Evolutionary conservation across 1,140 invertebrate species (phyloP), one percentile per base, ranked within the genome.

Genomic region (Macrobrachium rosenbergii): DNA sequence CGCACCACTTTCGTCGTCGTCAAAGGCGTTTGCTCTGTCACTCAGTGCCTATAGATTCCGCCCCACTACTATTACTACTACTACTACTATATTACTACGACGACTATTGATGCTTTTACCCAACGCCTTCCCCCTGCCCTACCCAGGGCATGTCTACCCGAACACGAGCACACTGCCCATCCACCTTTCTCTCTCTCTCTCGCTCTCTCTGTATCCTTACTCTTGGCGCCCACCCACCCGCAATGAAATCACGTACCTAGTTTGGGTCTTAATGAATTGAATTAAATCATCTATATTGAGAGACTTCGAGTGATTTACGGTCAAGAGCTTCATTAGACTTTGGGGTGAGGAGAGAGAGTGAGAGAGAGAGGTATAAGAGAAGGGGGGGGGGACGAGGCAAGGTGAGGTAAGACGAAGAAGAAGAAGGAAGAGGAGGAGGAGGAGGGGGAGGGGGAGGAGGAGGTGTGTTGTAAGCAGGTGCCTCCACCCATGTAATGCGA

Each of bases 251-350:
- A 87, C 84, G 84, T 87, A 87, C 84, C 84, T 87, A 87, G 84
- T 80, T 87, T 87, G 84, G 64, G 77, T 81, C 84, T 87, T 87
- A 87, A 87, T 87, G 84, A 87, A 87, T 80, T 87, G 84, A 87
- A 87, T 87, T 87, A 87, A 87, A 87, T 87, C 84, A 87, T 87
- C 84, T 87, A 87, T 87, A 87, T 81, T 81, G 84, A 80, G 84
- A 87, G 77, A 52, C 84, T 59, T 80, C 64, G 62, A 87, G 84
- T 72, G 84, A 87, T 87, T 87, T 87, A 87, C 84, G 84, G 84
- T 87, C 84, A 87, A 87, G 84, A 75, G 84, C 64, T 87, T 81
- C 63, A 87, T 87, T 87, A 87, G 84, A 80, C 84, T 77, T 28
- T 45, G 43, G 84, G 67, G 76, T 16, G 73, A 62, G 64, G 83